Base-by-base conservation (phyloP, 2,113 vertebrate genomes). In the Myodes glareolus region DNA sequence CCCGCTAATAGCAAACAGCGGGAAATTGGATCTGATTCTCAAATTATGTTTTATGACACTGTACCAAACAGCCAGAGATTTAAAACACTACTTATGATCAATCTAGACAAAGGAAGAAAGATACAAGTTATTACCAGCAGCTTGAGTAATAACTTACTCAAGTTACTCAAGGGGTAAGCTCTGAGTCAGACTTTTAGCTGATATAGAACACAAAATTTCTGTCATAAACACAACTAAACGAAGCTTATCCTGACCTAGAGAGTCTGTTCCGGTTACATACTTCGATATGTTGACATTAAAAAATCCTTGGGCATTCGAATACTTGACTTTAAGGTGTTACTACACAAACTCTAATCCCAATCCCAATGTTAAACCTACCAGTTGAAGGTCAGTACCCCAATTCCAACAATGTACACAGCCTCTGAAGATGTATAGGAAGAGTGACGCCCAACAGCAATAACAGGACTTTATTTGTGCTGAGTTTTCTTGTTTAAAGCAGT, bases 141-240 rank as follows among this genome's bases (percentile, higher is more conserved):
- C 25, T 55, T 86, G 82, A 93, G 52, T 63, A 76, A 50, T 84
- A n/a, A n/a, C n/a, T n/a, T n/a, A n/a, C n/a, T n/a, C n/a, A n/a
- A n/a, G n/a, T n/a, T n/a, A n/a, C n/a, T n/a, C n/a, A n/a, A 81
- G 47, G 52, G 50, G 86, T 94, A 95, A 87, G 4, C 52, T 93
- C 76, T 68, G 25, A 93, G 31, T 78, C 92, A 86, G 29, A 29
- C 75, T 78, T 77, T 96, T 77, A 96, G 88, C 52, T 87, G 27
- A 89, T 39, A 9, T 45, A 33, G 6, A 68, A 82, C 47, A 91
- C n/a, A 55, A 4, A 33, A 68, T 88, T 96, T 94, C 80, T 70
- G 14, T 80, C 68, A 82, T 52, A n/a, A 88, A 91, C 27, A 94
- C 88, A 72, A 72, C 75, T 88, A 92, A 92, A 88, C 21, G 52